Evolutionary conservation across 1,140 invertebrate genomes (phyloP), one percentile per base, ranked within the genome.

Genomic region (Drosophila prosaltans): DNA sequence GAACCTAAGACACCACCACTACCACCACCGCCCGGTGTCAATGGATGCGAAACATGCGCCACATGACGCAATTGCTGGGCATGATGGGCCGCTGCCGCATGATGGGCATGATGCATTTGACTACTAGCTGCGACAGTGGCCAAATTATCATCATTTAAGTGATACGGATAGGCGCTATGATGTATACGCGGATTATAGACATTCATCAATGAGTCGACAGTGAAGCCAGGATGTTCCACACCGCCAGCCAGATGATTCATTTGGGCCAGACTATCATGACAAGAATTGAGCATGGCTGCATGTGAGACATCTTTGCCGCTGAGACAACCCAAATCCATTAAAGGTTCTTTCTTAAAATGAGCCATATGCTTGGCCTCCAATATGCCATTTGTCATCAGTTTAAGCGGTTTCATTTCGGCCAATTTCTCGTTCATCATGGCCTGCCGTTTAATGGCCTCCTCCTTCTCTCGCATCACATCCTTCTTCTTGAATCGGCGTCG

Each of bases 401-500:
- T 92, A 0, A 92, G 62, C 0, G 92, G 92, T 65, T 92, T 92
- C 66, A 92, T 92, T 72, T 92, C 92, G 58, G 91, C 81, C 61
- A 92, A 70, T 74, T 92, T 92, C 36, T 92, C 92, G 63, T 92
- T 92, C 79, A 92, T 89, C 85, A 91, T 91, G 6, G 81, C 88
- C 73, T 97, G 96, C 6, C 97, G 93, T 85, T 97, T 97, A 16
- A 97, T 72, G 0, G 96, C 96, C 82, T 98, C 97, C 77, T 98
- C 97, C 81, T 98, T 98, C 83, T 98, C 97, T 74, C 96, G 95
- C 24, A 97, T 83, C 0, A 96, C 97, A 91, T 98, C 97, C 91
- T 98, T 99, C 93, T 99, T 99, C 94, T 99, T 99, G 93, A 99
- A 99, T 2, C 98, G 95, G 69, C 98, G 94, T 40, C 97, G 93